phyloP scores from a whole-genome alignment of 2,113 vertebrate genomes.

The Ptyas mucosa region DNA sequence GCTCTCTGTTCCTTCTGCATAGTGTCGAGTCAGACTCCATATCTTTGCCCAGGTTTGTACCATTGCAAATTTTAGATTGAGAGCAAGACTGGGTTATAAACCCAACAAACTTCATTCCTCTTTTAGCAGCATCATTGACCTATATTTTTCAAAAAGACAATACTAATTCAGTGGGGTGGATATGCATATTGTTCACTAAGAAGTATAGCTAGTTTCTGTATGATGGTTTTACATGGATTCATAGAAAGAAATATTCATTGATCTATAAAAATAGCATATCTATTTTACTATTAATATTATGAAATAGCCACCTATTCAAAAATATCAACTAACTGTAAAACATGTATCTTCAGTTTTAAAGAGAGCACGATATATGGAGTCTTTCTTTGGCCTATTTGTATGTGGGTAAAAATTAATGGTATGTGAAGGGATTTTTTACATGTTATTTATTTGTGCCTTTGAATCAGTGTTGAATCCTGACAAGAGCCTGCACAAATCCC shows the following conservation, averaged over 20 bases:
- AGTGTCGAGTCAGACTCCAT: constrained; percentile 47
- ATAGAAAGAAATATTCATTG: neutral
- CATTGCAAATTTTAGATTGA: constrained; percentile 67
- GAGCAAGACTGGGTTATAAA: constrained; percentile 79
- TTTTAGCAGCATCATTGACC: constrained; percentile 85
- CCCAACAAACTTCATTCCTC: constrained; percentile 87
- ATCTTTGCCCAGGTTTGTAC: constrained; percentile 48
- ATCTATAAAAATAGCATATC: neutral
- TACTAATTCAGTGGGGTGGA: neutral
- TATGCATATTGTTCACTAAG: neutral
- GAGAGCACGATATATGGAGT: neutral
- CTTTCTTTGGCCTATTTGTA: neutral
- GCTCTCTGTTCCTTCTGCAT: constrained; percentile 44
- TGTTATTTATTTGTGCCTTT: neutral
- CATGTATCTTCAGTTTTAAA: neutral
- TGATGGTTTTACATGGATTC: neutral
- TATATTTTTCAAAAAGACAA: constrained; percentile 57
- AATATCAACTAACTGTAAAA: neutral
- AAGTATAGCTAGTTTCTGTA: neutral
- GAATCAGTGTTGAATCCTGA: neutral
- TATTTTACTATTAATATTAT: neutral
- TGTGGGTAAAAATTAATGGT: neutral
- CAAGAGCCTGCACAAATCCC: neutral
- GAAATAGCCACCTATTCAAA: neutral
- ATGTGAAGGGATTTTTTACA: neutral